These are phyloP conservation scores for Corythaixoides concolor DNA, from an alignment of 2,113 vertebrate species.

Conservation along the genomic window DNA sequence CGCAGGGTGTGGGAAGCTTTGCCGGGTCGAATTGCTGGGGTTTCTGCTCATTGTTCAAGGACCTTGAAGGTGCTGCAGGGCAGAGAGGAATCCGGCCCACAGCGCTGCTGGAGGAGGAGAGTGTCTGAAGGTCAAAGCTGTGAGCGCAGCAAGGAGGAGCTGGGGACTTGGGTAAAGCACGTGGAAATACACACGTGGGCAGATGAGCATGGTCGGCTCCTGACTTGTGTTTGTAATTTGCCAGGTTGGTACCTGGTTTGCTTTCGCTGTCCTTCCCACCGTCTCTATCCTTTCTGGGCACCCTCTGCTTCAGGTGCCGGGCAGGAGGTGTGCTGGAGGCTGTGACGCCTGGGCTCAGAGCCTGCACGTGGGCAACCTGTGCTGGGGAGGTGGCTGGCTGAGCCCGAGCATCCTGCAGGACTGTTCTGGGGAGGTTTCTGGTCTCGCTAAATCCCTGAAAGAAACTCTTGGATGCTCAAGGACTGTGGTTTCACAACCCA, in stretches of 20 bases:
- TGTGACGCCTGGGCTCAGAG: not conserved
- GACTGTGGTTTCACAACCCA: slow-evolving; percentile 28
- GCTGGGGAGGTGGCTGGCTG: not conserved
- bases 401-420: not conserved
- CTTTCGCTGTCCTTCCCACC: not conserved
- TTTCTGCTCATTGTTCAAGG: not conserved
- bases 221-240: not conserved
- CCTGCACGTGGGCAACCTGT: not conserved
- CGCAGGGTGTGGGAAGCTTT: not conserved
- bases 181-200: not conserved
- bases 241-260: not conserved
- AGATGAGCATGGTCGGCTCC: not conserved
- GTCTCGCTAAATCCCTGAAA: not conserved
- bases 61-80: not conserved
- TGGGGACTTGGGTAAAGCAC: not conserved
- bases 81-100: not conserved
- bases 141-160: not conserved
- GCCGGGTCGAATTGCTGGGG: not conserved
- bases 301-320: not conserved
- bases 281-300: not conserved
- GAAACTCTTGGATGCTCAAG: slow-evolving; percentile 6
- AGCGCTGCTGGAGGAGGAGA: not conserved
- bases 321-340: not conserved
- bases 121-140: not conserved
- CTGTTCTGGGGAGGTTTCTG: not conserved